Evolutionary conservation across 2,888 invertebrate genomes (phyloP).

Genomic region (Spatulosminthurus flaviceps): DNA sequence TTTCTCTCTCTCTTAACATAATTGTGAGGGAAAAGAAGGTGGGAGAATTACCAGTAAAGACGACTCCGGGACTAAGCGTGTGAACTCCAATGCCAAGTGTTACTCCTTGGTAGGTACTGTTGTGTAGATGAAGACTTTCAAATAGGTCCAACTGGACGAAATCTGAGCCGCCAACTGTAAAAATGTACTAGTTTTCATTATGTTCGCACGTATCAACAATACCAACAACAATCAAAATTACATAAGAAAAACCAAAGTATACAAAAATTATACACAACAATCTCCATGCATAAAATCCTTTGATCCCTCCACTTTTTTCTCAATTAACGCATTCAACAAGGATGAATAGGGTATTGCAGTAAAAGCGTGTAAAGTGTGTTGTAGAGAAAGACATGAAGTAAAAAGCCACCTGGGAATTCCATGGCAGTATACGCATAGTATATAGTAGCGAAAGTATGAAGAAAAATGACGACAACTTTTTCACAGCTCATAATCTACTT

Average conservation of each 20-base stretch:
- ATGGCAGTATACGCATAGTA: too few species aligned
- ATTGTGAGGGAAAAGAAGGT: too few species aligned
- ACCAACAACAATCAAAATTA: too few species aligned
- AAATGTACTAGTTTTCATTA: not conserved
- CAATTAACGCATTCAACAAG: too few species aligned
- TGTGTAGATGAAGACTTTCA: constrained; percentile 81
- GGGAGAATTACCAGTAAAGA: constrained; percentile 77
- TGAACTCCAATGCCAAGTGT: constrained; percentile 75
- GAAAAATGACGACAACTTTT: constrained; percentile 29
- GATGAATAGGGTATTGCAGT: too few species aligned
- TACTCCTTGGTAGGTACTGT: constrained; percentile 78
- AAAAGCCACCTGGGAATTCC: constrained; percentile 24
- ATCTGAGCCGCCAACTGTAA: constrained; percentile 63
- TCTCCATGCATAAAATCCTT: too few species aligned
- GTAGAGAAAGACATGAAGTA: too few species aligned
- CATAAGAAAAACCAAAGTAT: too few species aligned
- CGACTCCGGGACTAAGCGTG: constrained; percentile 77
- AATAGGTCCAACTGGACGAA: constrained; percentile 75
- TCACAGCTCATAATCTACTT: constrained; percentile 44
- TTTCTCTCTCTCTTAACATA: too few species aligned
- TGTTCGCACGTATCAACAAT: not conserved
- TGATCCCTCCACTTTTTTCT: too few species aligned
- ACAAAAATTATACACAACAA: too few species aligned
- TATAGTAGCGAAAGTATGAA: constrained; percentile 15
- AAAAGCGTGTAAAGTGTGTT: too few species aligned